Base-by-base conservation (phyloP, 2,113 vertebrate species). In the Heterotis niloticus region DNA sequence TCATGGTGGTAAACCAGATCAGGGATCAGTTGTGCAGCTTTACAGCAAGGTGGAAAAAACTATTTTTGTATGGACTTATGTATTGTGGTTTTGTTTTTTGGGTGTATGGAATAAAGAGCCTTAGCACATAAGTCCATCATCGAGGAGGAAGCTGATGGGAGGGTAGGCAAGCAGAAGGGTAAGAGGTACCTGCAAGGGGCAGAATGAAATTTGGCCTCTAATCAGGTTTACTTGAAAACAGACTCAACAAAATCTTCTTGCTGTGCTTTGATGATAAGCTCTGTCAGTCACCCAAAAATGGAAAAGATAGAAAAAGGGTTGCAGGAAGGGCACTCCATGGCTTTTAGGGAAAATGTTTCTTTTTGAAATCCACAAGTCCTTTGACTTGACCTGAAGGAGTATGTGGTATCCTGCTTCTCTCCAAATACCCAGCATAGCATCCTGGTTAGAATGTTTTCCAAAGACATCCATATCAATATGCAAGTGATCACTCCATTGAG, bases 221-320 rank as follows among this genome's bases (percentile, higher is more conserved):
- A 91, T 91, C 88, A 91, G 89, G 82, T 86, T 86, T 83, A 87
- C 85, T 86, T 87, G 86, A 93, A 92, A 92, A 85, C 89, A 84
- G 87, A 83, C 86, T 80, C 87, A 87, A 89, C 91, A 90, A 85
- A 91, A 91, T 91, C 88, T 91, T 89, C 90, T 88, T 85, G 82
- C 90, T 91, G 89, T 88, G 85, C 83, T 86, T 83, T 88, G 81
- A 85, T 87, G 90, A 92, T 91, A 91, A 91, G 91, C 85, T 82
- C 72, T 78, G 73, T 86, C 87, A 72, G 76, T 68, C 76, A 77
- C 82, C 83, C 67, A 72, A 77, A 81, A 80, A 72, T 34, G 80
- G 67, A 52, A 82, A 72, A 78, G 28, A 68, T 44, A 44, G 34
- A 44, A 44, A 44, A 7, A 7, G 34, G 34, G 34, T 44, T 44